A percentile compares a stretch with the other conserved stretches of the same genome.
phyloP scores from a whole-genome alignment of 2,797 vertebrate genomes.

The Pseudomugil tenellus region DNA sequence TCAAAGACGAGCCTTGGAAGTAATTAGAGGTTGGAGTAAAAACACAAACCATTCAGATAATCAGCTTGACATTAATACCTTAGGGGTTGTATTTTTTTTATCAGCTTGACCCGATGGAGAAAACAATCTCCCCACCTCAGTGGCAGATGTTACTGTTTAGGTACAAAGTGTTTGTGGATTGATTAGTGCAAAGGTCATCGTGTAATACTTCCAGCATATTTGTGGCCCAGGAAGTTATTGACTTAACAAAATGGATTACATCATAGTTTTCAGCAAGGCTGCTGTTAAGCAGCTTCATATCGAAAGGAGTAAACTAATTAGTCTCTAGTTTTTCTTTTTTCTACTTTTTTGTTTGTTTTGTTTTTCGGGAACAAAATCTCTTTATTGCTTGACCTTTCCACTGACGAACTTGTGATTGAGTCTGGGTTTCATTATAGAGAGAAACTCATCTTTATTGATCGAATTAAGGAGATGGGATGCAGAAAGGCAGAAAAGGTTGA shows the following conservation, averaged over 20 bases:
- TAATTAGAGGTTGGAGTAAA: conserved; percentile 71
- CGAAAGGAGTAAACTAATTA: conserved; percentile 69
- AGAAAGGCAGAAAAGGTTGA: conserved; percentile 39
- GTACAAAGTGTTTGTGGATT: conserved; percentile 64
- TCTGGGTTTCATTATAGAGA: conserved; percentile 69
- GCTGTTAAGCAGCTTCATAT: conserved; percentile 50
- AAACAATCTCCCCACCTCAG: conserved; percentile 34
- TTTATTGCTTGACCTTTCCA: conserved; percentile 80
- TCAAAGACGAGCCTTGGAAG: conserved; percentile 69
- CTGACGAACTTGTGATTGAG: conserved; percentile 76
- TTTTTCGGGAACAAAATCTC: conserved; percentile 54
- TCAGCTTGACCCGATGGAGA: conserved; percentile 67
- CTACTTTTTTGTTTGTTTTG: no score
- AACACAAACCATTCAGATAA: conserved; percentile 70
- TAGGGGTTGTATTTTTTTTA: conserved; percentile 57
- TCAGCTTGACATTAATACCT: conserved; percentile 72
- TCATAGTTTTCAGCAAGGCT: conserved; percentile 57
- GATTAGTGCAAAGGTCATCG: conserved; percentile 82
- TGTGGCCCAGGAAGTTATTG: conserved; percentile 74
- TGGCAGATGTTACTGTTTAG: conserved; percentile 53
- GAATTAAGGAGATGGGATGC: conserved; percentile 56
- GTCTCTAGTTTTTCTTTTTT: not conserved
- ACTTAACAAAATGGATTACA: conserved; percentile 69
- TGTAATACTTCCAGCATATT: conserved; percentile 80
- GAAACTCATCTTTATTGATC: conserved; percentile 80